phyloP scores from a whole-genome alignment of 2,113 vertebrate species.

The Zosterops lateralis region DNA sequence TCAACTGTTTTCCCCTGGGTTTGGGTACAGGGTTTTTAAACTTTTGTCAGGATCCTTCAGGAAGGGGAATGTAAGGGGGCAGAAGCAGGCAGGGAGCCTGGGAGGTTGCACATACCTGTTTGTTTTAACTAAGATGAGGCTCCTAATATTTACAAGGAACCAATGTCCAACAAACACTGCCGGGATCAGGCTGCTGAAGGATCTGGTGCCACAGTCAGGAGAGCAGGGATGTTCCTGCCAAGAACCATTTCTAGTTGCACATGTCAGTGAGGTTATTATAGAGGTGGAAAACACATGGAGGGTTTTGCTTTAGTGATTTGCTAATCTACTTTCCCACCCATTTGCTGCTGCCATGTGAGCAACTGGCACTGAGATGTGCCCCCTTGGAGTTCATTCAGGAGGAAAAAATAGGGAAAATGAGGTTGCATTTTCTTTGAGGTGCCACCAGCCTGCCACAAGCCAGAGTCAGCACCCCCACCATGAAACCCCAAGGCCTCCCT shows the following conservation, averaged over 20 bases:
- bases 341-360: not conserved
- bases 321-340: not conserved
- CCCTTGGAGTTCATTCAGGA: rapidly evolving
- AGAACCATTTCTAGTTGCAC: not conserved
- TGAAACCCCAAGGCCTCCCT: not conserved
- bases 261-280: not conserved
- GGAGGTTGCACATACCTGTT: not conserved
- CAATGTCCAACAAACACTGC: not conserved
- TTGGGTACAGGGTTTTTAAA: not conserved
- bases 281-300: not conserved
- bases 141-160: not conserved
- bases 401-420: not conserved
- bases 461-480: not conserved
- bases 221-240: not conserved
- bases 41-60: not conserved
- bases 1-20: rapidly evolving
- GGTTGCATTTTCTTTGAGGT: not conserved
- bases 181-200: not conserved
- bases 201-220: not conserved
- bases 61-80: not conserved
- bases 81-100: not conserved
- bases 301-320: not conserved
- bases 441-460: not conserved
- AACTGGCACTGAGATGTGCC: not conserved
- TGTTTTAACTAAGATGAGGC: not conserved